Evolutionary conservation across 2,888 invertebrate genomes (phyloP).

Genomic region (Temnothorax rugatulus): DNA sequence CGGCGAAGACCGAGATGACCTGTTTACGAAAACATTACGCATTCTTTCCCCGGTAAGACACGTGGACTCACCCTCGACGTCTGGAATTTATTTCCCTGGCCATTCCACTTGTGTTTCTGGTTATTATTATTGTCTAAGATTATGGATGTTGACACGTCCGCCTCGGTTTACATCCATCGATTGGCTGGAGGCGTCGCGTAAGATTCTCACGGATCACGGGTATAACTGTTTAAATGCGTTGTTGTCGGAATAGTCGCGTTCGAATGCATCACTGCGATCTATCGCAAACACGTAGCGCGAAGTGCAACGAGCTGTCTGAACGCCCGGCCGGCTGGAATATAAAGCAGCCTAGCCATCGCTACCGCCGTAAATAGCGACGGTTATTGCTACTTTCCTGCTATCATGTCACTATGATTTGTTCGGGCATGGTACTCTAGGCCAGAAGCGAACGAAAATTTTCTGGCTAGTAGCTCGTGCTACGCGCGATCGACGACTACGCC

Average conservation of each 20-base stretch:
- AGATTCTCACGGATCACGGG: neutral
- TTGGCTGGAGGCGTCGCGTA: neutral
- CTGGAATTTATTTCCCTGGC: constrained; percentile 39
- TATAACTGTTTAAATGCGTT: constrained; percentile 33
- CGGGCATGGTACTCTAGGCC: neutral
- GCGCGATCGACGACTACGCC: neutral
- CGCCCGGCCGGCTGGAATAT: constrained; percentile 35
- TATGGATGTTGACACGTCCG: neutral
- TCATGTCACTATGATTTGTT: constrained; percentile 48
- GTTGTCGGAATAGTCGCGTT: constrained; percentile 20
- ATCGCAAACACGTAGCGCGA: constrained; percentile 54
- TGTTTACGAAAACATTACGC: constrained; percentile 59
- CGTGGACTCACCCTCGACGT: neutral
- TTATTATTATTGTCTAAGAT: constrained; percentile 51
- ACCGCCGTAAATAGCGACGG: constrained; percentile 46
- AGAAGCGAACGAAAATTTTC: constrained; percentile 15
- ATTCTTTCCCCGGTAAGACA: constrained; percentile 38
- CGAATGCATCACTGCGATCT: constrained; percentile 46
- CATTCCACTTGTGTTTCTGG: neutral
- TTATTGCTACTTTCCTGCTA: constrained; percentile 62
- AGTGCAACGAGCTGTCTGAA: constrained; percentile 54
- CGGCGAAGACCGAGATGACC: neutral
- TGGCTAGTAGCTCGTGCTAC: neutral
- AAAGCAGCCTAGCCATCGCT: constrained; percentile 41
- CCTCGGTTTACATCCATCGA: neutral